Evolutionary conservation across 2,888 invertebrate genomes (phyloP).

Genomic region (Stramonita haemastoma): DNA sequence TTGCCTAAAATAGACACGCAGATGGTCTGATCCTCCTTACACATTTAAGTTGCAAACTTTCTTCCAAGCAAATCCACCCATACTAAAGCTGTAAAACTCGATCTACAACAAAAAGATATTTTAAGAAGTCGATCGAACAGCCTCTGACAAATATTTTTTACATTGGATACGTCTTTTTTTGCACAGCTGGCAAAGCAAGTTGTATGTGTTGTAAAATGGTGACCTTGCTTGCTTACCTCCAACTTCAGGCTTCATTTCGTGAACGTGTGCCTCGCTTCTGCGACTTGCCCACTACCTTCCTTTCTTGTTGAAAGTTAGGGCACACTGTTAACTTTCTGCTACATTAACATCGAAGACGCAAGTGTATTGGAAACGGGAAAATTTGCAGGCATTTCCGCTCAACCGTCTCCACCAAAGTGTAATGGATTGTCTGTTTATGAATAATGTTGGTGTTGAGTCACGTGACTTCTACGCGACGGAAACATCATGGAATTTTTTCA

Average conservation of each 20-base stretch:
- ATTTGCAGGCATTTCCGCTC: constrained; percentile 29
- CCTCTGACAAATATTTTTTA: neutral
- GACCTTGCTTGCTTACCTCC: constrained; percentile 39
- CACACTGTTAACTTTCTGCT: constrained; percentile 13
- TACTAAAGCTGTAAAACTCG: neutral
- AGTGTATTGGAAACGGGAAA: neutral
- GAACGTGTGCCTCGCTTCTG: neutral
- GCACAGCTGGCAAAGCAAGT: constrained; percentile 34
- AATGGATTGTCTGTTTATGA: constrained; percentile 34
- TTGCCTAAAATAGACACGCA: constrained; percentile 36
- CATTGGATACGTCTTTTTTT: neutral
- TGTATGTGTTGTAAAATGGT: constrained; percentile 34
- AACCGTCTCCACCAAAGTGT: constrained; percentile 26
- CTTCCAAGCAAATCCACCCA: neutral
- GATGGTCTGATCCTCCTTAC: neutral
- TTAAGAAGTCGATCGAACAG: neutral
- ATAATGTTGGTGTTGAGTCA: constrained; percentile 37
- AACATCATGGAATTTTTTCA: constrained; percentile 32
- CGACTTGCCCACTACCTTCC: neutral
- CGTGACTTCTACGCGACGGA: constrained; percentile 37
- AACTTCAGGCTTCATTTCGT: constrained; percentile 37
- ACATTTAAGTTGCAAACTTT: constrained; percentile 8
- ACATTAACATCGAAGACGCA: constrained; percentile 2
- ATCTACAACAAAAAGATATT: neutral
- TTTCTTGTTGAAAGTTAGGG: constrained; percentile 15